Conservation (phyloP, 2,113 vertebrate species). For the Zingel zingel region DNA sequence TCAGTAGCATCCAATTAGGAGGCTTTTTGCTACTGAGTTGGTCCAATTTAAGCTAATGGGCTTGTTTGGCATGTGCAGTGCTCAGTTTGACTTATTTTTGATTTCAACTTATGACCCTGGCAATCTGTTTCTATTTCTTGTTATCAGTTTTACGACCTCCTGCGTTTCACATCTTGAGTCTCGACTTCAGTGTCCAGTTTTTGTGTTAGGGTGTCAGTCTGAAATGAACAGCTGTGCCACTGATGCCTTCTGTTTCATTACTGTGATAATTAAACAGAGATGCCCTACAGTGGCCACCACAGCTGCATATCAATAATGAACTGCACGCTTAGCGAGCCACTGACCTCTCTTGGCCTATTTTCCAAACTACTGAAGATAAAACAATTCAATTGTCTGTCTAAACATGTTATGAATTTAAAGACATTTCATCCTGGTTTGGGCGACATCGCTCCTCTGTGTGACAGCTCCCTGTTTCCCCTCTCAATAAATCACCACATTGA, state of each 20-base stretch:
- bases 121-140: background rate
- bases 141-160: background rate
- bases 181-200: constrained; percentile 16
- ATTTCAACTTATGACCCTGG: background rate
- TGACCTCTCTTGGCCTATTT: constrained; percentile 56
- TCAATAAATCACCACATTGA: too few species aligned
- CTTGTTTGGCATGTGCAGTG: background rate
- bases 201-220: constrained; percentile 20
- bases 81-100: constrained; percentile 20
- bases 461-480: background rate
- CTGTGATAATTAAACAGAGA: constrained; percentile 53
- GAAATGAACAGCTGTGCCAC: constrained; percentile 53
- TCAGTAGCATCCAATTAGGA: constrained; percentile 59
- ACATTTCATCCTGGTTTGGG: background rate
- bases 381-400: background rate
- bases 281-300: constrained; percentile 10
- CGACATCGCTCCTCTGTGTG: background rate
- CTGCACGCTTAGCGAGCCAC: background rate
- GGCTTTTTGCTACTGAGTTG: constrained; percentile 8
- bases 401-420: background rate
- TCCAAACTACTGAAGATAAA: constrained; percentile 6
- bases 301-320: constrained; percentile 38
- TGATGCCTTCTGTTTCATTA: constrained; percentile 39
- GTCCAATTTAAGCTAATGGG: constrained; percentile 31
- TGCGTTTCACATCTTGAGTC: constrained; percentile 7